Evolutionary conservation across 2,797 vertebrate species (phyloP).

Genomic region (Gallirallus australis): DNA sequence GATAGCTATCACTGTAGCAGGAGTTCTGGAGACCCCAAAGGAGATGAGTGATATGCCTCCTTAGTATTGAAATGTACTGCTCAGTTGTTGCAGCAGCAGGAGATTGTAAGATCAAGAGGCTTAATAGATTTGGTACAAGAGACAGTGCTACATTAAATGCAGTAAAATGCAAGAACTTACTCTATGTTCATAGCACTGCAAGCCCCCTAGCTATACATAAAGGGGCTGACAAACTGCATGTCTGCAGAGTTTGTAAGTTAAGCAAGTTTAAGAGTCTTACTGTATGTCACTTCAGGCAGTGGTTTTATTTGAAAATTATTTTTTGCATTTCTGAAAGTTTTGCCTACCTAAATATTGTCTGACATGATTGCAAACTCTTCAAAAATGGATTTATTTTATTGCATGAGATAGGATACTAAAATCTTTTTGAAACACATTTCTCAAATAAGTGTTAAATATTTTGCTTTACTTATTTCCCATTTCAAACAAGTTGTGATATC

Average conservation of each 20-base stretch:
- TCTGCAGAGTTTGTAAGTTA: not conserved
- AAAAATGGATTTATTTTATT: not conserved
- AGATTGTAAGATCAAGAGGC: constrained; percentile 60
- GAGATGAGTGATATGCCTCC: constrained; percentile 1
- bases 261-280: not conserved
- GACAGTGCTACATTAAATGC: constrained; percentile 10
- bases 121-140: constrained; percentile 55
- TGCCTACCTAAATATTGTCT: not conserved
- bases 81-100: constrained; percentile 54
- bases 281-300: not conserved
- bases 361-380: not conserved
- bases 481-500: not conserved
- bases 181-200: not conserved
- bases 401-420: not conserved
- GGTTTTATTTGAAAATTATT: not conserved
- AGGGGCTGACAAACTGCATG: not conserved
- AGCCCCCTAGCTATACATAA: not conserved
- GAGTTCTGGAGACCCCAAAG: constrained; percentile 7
- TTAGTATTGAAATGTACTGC: not conserved
- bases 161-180: constrained; percentile 39
- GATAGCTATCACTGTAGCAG: not conserved
- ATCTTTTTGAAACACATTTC: not conserved
- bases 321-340: not conserved
- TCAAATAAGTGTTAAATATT: not conserved
- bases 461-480: not conserved